Evolutionary conservation across 1,140 invertebrate species (phyloP), one percentile per base, ranked within the genome.

Genomic region (Drosophila sp.): DNA sequence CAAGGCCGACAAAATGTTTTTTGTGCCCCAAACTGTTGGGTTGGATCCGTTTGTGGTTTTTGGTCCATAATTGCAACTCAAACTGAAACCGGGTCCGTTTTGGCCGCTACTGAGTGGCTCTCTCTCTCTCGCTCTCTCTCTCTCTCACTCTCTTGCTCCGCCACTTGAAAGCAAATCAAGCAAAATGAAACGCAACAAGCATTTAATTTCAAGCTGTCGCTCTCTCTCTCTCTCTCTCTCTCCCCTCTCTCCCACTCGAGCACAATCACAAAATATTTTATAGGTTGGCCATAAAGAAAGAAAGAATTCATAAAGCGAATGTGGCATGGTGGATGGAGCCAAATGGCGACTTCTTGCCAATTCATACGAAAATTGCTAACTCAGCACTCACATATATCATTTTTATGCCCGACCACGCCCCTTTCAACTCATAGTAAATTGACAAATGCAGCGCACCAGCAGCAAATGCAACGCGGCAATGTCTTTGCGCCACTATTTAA

Each of bases 321-420:
- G 17, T 17, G 17, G 17, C 17, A 17, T 17, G 17, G 38, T 50
- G 44, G 35, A 11, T 10, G 35, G 11, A 41, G 73, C 72, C 50
- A 33, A 68, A 38, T 25, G 38, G 67, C 72, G 58, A 41, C 73
- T 70, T 66, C 73, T 70, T 66, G 75, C 70, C 83, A 87, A 87
- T 87, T 83, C 84, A 89, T 79, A 80, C 77, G 73, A 90, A 89
- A 89, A 90, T 89, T 89, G 84, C 84, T 72, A 90, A 89, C 85
- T 89, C 84, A 89, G 85, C 84, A 74, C 85, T 71, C 70, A 77
- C 80, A 90, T 89, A 89, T 89, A 89, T 89, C 84, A 89, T 84
- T 75, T 89, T 89, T 89, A 89, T 89, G 80, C 85, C 60, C 77
- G 44, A 38, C 80, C 84, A 94, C 92, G 87, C 87, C 87, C 80